phyloP scores from a whole-genome alignment of 2,113 vertebrate species.

The Vulpes ferrilata region DNA sequence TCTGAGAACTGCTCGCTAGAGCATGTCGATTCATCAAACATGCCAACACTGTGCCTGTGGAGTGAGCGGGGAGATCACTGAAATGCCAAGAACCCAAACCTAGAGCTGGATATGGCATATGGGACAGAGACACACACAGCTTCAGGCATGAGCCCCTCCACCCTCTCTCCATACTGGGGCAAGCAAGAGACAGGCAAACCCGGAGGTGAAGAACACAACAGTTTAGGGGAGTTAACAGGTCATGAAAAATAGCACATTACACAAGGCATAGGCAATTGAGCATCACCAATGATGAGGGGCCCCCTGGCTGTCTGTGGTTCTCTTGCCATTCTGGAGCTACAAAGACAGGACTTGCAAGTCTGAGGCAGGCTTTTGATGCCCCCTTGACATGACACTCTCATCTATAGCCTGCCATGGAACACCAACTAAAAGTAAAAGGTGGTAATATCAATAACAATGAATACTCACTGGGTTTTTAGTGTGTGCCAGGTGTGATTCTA shows the following conservation, averaged over 20 bases:
- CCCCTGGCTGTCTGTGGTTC: rapidly evolving
- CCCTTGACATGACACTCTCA: neutral
- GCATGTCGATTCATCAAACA: neutral
- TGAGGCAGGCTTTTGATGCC: neutral
- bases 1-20: neutral
- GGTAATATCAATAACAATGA: neutral
- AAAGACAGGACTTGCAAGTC: neutral
- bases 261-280: neutral
- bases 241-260: rapidly evolving
- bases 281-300: neutral
- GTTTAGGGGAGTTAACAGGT: neutral
- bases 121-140: rapidly evolving
- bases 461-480: too few relatives aligned
- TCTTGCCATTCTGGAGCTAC: neutral
- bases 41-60: rapidly evolving
- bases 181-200: neutral
- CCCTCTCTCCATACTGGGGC: neutral
- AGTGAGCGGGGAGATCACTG: neutral
- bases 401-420: neutral
- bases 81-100: neutral
- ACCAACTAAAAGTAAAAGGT: neutral
- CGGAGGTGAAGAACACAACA: rapidly evolving
- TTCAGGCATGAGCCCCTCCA: neutral
- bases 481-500: neutral
- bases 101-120: rapidly evolving